Conservation (phyloP, 2,113 vertebrate genomes). For the Mustela nigripes region DNA sequence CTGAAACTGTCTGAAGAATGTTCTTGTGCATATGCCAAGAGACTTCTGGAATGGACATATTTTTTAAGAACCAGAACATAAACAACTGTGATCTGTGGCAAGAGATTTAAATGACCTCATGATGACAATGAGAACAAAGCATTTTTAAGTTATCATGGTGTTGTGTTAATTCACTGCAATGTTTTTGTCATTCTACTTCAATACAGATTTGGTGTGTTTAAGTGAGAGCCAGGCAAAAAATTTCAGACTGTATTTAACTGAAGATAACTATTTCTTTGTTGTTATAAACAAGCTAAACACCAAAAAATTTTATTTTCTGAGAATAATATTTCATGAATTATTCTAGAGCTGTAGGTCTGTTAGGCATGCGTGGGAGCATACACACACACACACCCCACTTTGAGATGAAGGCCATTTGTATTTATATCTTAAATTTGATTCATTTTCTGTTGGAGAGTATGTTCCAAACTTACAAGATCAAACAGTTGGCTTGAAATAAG, state of each 20-base stretch:
- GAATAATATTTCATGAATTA: constrained; percentile 56
- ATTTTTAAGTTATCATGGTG: constrained; percentile 75
- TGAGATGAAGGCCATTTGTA: constrained; percentile 60
- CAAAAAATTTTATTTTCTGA: constrained; percentile 64
- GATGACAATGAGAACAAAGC: constrained; percentile 81
- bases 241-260: constrained; percentile 58
- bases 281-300: constrained; percentile 60
- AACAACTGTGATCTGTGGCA: constrained; percentile 77
- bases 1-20: constrained; percentile 77
- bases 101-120: constrained; percentile 78
- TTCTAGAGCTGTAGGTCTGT: constrained; percentile 48
- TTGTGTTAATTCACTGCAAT: constrained; percentile 74
- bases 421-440: constrained; percentile 72
- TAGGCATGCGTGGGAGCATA: background rate
- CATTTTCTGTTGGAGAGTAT: constrained; percentile 74
- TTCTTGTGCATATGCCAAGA: constrained; percentile 76
- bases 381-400: background rate
- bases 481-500: constrained; percentile 75
- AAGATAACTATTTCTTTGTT: constrained; percentile 68
- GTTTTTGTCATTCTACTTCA: constrained; percentile 67
- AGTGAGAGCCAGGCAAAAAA: constrained; percentile 68
- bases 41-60: constrained; percentile 77
- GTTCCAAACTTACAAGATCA: constrained; percentile 76
- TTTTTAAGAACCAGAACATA: constrained; percentile 82
- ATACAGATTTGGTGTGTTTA: constrained; percentile 70